Percentiles rank a stretch among this genome's conserved stretches.
Evolutionary conservation across 2,888 invertebrate species (phyloP).

Genomic region (Dione vanillae): DNA sequence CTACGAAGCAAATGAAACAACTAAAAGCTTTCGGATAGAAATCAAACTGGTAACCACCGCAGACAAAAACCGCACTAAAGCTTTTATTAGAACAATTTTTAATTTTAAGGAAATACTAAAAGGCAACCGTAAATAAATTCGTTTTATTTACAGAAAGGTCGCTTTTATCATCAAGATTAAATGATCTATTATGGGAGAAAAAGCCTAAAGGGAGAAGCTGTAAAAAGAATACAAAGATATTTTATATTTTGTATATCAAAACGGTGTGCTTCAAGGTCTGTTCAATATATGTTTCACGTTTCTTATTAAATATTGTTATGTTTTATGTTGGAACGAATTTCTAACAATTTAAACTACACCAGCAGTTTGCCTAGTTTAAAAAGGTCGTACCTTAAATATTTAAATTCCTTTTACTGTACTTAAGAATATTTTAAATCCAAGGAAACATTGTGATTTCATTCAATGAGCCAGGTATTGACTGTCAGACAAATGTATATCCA

Average conservation of each 20-base stretch:
- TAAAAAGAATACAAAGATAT: slow-evolving; percentile 3
- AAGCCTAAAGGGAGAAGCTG: slow-evolving; percentile 12
- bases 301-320: background rate
- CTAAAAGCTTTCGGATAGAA: too few relatives aligned
- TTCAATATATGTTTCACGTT: background rate
- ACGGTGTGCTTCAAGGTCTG: background rate
- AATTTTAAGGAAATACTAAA: slow-evolving; percentile 4
- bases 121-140: slow-evolving; percentile 16
- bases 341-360: too few relatives aligned
- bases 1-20: too few relatives aligned
- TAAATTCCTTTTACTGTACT: too few relatives aligned
- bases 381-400: too few relatives aligned
- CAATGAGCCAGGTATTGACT: too few relatives aligned
- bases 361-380: too few relatives aligned
- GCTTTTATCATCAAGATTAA: slow-evolving; percentile 20
- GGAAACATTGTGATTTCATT: too few relatives aligned
- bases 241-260: slow-evolving; percentile 16
- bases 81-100: background rate
- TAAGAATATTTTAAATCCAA: too few relatives aligned
- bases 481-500: too few relatives aligned
- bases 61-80: too few relatives aligned
- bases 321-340: background rate
- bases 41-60: too few relatives aligned
- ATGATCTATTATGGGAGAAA: slow-evolving; percentile 14
- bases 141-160: background rate